Evolutionary conservation across 2,113 vertebrate genomes (phyloP).

Genomic region (Psittacula cyanocephala): DNA sequence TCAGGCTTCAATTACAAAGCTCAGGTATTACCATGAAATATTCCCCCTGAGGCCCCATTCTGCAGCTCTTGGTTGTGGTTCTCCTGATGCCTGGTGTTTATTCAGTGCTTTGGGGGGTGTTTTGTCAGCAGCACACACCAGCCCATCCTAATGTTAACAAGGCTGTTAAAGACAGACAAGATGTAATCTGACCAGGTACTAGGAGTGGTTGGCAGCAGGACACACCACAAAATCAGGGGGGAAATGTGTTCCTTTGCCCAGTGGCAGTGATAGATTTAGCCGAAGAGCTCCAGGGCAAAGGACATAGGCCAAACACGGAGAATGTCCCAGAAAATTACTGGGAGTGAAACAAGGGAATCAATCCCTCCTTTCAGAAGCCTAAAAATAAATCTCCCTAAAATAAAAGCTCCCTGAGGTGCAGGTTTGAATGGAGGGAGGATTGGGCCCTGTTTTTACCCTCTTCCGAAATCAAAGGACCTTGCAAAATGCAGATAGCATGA

Average conservation of each 20-base stretch:
- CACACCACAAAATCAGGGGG: background rate
- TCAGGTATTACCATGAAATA: constrained; percentile 45
- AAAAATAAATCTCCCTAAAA: background rate
- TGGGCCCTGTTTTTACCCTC: background rate
- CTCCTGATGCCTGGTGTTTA: constrained; percentile 36
- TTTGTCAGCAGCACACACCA: background rate
- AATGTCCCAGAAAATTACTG: background rate
- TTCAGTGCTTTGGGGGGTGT: background rate
- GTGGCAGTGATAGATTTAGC: background rate
- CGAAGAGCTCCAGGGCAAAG: constrained; percentile 24
- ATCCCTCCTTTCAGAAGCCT: background rate
- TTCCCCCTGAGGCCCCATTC: constrained; percentile 26
- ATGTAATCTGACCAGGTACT: background rate
- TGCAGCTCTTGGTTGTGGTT: background rate
- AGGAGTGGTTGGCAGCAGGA: constrained; percentile 3
- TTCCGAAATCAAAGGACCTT: constrained; percentile 18
- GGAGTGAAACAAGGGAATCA: background rate
- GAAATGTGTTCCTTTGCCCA: background rate
- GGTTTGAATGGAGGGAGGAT: background rate
- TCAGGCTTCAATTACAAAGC: constrained; percentile 46
- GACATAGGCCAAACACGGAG: background rate
- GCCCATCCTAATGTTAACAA: constrained; percentile 50
- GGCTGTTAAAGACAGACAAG: constrained; percentile 25
- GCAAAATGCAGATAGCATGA: constrained; percentile 39
- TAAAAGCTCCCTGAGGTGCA: background rate